Evolutionary conservation across 2,113 vertebrate species (phyloP).

Genomic region (Pelvicachromis taeniatus): DNA sequence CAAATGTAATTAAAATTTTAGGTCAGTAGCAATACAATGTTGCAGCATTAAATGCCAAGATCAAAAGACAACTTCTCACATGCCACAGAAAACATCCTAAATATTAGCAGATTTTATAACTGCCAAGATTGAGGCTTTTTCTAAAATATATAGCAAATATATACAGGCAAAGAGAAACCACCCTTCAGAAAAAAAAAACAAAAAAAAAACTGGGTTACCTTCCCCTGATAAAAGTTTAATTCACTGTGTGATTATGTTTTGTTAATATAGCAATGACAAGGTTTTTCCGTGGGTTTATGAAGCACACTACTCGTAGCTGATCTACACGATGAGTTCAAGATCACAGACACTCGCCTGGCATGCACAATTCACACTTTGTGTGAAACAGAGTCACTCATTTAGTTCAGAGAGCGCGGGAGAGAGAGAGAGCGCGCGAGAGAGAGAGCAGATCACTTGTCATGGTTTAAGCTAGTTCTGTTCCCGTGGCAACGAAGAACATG

Average conservation of each 20-base stretch:
- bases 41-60: not conserved
- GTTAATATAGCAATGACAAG: not conserved
- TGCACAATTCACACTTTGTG: constrained; percentile 18
- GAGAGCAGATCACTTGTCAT: constrained; percentile 9
- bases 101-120: not conserved
- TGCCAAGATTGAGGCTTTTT: not conserved
- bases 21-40: not conserved
- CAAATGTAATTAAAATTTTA: not conserved
- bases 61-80: not conserved
- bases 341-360: not conserved
- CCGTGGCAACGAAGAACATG: constrained; percentile 45
- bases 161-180: not conserved
- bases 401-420: not conserved
- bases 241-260: not conserved
- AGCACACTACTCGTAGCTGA: not conserved
- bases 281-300: not conserved
- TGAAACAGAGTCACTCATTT: constrained; percentile 2
- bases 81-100: not conserved
- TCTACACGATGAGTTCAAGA: not conserved
- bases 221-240: not conserved
- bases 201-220: not conserved
- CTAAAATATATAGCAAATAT: not conserved
- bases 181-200: not conserved
- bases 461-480: constrained; percentile 39
- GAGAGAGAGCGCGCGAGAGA: not conserved